A percentile compares a stretch with the other conserved stretches of the same genome.
Evolutionary conservation across 2,888 invertebrate species (phyloP).

Genomic region (Drosophila villosipedis): DNA sequence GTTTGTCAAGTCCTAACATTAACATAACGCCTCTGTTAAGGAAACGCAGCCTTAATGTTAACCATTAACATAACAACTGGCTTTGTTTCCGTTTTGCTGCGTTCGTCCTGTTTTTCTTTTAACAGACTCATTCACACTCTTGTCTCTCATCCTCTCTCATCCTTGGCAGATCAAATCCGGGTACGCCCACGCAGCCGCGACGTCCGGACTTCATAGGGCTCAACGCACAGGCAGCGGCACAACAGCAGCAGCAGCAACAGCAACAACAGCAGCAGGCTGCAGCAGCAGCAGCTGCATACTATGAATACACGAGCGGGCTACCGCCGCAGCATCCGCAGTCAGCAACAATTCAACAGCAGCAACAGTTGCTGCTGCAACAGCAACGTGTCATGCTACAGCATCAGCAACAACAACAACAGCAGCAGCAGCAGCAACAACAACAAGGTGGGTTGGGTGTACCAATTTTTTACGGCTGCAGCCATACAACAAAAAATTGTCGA

Average conservation of each 20-base stretch:
- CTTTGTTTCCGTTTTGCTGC: neutral
- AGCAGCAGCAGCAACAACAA: slow-evolving; percentile 73
- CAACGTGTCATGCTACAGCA: slow-evolving; percentile 82
- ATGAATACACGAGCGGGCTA: slow-evolving; percentile 84
- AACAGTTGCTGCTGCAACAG: slow-evolving; percentile 83
- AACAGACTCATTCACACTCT: neutral
- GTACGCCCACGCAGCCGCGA: slow-evolving; percentile 95
- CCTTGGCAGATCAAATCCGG: slow-evolving; percentile 93
- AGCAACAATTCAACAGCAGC: slow-evolving; percentile 84
- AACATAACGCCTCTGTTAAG: slow-evolving; percentile 21
- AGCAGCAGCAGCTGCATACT: slow-evolving; percentile 84
- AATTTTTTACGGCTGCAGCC: neutral
- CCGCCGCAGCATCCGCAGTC: slow-evolving; percentile 85
- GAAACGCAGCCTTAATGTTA: slow-evolving; percentile 22
- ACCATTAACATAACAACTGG: slow-evolving; percentile 29
- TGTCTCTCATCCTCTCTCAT: slow-evolving; percentile 17
- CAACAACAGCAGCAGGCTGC: slow-evolving; percentile 77
- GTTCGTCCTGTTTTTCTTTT: no score
- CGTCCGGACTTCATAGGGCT: slow-evolving; percentile 95
- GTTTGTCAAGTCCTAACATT: slow-evolving; percentile 36
- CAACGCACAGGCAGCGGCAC: slow-evolving; percentile 82
- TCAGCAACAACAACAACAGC: slow-evolving; percentile 78
- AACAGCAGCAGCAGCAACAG: slow-evolving; percentile 79
- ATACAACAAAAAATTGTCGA: no score
- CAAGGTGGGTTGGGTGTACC: slow-evolving; percentile 69